These are phyloP conservation scores for Seriola rivoliana DNA, from an alignment of 2,113 vertebrate genomes.

Conservation along the genomic window DNA sequence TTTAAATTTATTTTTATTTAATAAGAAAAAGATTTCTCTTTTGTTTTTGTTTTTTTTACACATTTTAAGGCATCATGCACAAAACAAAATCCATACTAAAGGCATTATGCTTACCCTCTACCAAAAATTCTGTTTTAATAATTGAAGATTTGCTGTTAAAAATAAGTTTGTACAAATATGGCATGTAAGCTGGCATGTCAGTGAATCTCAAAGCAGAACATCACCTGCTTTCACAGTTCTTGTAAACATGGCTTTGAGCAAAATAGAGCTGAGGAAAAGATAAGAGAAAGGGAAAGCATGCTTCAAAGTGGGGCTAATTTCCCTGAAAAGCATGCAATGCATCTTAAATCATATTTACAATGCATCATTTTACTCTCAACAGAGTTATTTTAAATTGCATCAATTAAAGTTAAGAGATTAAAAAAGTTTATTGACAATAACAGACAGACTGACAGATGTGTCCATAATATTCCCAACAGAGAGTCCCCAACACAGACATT, in stretches of 20 bases:
- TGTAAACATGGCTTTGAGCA: constrained; percentile 87
- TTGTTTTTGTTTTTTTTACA: constrained; percentile 70
- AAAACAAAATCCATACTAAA: constrained; percentile 80
- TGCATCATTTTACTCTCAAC: constrained; percentile 61
- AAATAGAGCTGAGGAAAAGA: constrained; percentile 67
- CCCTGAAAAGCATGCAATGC: constrained; percentile 83
- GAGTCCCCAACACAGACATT: constrained; percentile 45
- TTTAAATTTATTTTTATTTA: constrained; percentile 59
- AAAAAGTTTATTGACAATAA: constrained; percentile 73
- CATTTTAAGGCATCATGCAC: constrained; percentile 89
- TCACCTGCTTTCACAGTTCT: constrained; percentile 81
- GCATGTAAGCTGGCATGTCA: constrained; percentile 83
- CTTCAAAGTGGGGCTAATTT: constrained; percentile 67
- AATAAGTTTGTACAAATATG: constrained; percentile 85
- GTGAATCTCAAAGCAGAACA: constrained; percentile 81
- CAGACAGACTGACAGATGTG: constrained; percentile 66
- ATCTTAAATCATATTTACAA: constrained; percentile 81
- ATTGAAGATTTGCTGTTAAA: constrained; percentile 77
- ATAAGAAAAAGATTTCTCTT: constrained; percentile 82
- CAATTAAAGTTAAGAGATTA: constrained; percentile 77
- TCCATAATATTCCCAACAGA: constrained; percentile 50
- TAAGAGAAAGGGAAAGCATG: constrained; percentile 73
- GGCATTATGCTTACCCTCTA: constrained; percentile 71
- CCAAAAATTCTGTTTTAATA: constrained; percentile 64
- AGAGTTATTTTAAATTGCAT: constrained; percentile 43